phyloP scores from a whole-genome alignment of 1,140 invertebrate genomes.

The Drosophila novamexicana region DNA sequence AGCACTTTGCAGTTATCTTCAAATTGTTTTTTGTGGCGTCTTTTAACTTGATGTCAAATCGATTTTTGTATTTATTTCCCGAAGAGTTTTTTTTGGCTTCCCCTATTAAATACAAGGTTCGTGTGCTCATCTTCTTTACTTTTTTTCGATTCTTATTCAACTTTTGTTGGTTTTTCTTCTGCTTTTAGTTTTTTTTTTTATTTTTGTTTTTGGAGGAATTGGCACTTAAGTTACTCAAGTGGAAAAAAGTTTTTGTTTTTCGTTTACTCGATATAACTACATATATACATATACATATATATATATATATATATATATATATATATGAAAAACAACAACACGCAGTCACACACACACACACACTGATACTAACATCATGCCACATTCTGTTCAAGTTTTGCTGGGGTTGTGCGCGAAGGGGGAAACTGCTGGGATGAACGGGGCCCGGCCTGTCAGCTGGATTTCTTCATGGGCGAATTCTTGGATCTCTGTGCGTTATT shows the following conservation, averaged over 20 bases:
- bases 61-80: constrained; percentile 59
- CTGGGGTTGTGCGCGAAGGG: constrained; percentile 9
- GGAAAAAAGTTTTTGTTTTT: constrained; percentile 83
- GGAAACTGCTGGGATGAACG: constrained; percentile 12
- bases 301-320: constrained; percentile 13
- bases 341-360: constrained; percentile 32
- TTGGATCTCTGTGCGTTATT: constrained; percentile 42
- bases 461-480: constrained; percentile 73
- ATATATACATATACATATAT: constrained; percentile 21
- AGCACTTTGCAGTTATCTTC: constrained; percentile 34
- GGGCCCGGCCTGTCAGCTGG: constrained; percentile 67
- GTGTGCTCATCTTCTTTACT: constrained; percentile 38
- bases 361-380: constrained; percentile 48
- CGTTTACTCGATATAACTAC: constrained; percentile 78
- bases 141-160: constrained; percentile 38
- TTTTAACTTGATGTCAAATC: constrained; percentile 57
- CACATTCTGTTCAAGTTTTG: constrained; percentile 50
- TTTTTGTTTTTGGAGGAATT: constrained; percentile 65
- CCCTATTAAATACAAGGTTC: constrained; percentile 28
- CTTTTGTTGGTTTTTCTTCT: constrained; percentile 30
- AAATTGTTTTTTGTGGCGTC: constrained; percentile 17
- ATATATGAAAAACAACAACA: constrained; percentile 27
- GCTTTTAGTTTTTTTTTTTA: constrained; percentile 21
- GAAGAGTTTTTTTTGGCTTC: neutral
- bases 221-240: constrained; percentile 83